Evolutionary conservation across 2,797 vertebrate genomes (phyloP).

Genomic region (Sandelia bainsii): DNA sequence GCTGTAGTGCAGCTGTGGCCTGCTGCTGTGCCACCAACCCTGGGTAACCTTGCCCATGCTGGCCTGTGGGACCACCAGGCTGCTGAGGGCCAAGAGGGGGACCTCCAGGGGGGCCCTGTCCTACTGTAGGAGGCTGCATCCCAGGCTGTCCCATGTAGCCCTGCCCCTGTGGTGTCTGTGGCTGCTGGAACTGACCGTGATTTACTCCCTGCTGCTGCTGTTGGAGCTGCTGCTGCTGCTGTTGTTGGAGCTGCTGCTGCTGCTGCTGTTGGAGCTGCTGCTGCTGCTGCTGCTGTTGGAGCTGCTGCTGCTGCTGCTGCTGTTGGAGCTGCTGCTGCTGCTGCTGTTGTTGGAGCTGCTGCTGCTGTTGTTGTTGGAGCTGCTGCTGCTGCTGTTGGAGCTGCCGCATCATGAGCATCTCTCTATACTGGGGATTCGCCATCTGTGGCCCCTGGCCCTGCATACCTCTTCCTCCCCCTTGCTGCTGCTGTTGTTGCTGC

Average conservation of each 20-base stretch:
- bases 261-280: no score
- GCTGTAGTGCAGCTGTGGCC: conserved; percentile 85
- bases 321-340: conserved; percentile 86
- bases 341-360: conserved; percentile 65
- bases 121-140: conserved; percentile 83
- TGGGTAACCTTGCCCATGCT: conserved; percentile 88
- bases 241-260: conserved; percentile 57
- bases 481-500: conserved; percentile 67
- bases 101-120: conserved; percentile 76
- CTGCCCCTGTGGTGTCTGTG: conserved; percentile 85
- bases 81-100: conserved; percentile 82
- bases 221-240: conserved; percentile 84
- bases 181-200: conserved; percentile 92
- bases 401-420: conserved; percentile 90
- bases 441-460: conserved; percentile 89
- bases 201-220: conserved; percentile 89
- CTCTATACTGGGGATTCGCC: conserved; percentile 92
- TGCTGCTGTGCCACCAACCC: conserved; percentile 85
- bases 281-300: conserved; percentile 62
- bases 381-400: conserved; percentile 68
- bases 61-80: conserved; percentile 81
- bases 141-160: conserved; percentile 90
- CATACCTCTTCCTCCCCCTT: conserved; percentile 79
- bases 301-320: conserved; percentile 87
- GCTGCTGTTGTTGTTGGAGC: no score